phyloP scores from a whole-genome alignment of 2,888 invertebrate genomes.

The Caenorhabditis sp. region DNA sequence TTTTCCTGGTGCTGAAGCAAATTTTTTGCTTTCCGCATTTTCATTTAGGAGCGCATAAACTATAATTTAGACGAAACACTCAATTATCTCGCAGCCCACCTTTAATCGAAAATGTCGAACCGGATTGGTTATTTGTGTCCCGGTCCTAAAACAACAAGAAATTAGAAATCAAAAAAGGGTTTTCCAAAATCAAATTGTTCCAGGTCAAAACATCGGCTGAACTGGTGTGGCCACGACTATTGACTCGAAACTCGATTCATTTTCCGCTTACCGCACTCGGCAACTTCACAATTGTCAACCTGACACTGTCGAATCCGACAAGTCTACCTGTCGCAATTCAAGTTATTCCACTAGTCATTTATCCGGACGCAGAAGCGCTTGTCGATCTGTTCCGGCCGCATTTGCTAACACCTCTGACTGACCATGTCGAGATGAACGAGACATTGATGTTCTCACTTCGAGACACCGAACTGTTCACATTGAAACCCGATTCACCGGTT shows the following conservation, averaged over 20 bases:
- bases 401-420: constrained; percentile 41
- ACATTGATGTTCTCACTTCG: constrained; percentile 73
- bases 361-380: constrained; percentile 77
- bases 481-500: constrained; percentile 70
- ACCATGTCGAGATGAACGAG: constrained; percentile 72
- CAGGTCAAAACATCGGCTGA: constrained; percentile 78
- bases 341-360: constrained; percentile 76
- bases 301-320: constrained; percentile 81
- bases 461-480: constrained; percentile 69
- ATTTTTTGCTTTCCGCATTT: no score
- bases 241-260: constrained; percentile 73
- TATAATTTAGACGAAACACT: no score
- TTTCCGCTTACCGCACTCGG: constrained; percentile 82
- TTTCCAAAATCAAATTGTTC: no score
- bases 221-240: constrained; percentile 78
- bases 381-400: constrained; percentile 71
- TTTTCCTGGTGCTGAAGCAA: no score
- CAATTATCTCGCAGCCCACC: no score
- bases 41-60: no score
- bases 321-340: constrained; percentile 79
- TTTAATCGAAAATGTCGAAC: no score
- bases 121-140: no score
- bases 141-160: no score
- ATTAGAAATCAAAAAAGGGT: no score
- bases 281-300: constrained; percentile 77